These are phyloP conservation scores for Hetaerina titia DNA, from an alignment of 2,888 invertebrate genomes.

Conservation along the genomic window DNA sequence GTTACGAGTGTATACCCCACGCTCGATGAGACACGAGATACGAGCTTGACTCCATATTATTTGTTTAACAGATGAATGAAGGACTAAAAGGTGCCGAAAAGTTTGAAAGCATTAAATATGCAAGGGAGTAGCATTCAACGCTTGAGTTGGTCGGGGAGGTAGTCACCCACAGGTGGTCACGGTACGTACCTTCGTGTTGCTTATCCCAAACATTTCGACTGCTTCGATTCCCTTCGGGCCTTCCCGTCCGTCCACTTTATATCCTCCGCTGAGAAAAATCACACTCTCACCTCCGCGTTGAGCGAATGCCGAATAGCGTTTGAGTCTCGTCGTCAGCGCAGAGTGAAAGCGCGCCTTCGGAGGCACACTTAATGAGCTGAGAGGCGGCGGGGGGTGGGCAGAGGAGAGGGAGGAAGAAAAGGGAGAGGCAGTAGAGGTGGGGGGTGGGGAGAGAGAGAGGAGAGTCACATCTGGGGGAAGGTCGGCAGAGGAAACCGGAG, in stretches of 20 bases:
- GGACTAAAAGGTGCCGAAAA: too few species aligned
- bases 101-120: too few species aligned
- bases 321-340: neutral
- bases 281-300: neutral
- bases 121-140: too few species aligned
- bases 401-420: neutral
- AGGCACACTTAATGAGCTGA: slow-evolving; percentile 5
- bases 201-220: slow-evolving; percentile 3
- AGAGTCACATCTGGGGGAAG: neutral
- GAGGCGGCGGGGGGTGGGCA: neutral
- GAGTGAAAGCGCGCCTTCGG: neutral
- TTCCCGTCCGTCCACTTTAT: neutral
- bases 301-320: neutral
- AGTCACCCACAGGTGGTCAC: neutral
- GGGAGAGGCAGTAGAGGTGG: neutral
- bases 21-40: too few species aligned
- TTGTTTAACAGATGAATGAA: too few species aligned
- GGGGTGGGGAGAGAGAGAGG: neutral
- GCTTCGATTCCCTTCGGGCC: neutral
- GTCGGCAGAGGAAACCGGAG: neutral
- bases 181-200: neutral
- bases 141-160: neutral
- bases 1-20: too few species aligned
- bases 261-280: neutral
- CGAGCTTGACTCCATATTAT: too few species aligned